These are phyloP conservation scores for Oscarella lobularis DNA, from an alignment of 37 sponge, comb jelly and placozoan genomes.

Conservation along the genomic window DNA sequence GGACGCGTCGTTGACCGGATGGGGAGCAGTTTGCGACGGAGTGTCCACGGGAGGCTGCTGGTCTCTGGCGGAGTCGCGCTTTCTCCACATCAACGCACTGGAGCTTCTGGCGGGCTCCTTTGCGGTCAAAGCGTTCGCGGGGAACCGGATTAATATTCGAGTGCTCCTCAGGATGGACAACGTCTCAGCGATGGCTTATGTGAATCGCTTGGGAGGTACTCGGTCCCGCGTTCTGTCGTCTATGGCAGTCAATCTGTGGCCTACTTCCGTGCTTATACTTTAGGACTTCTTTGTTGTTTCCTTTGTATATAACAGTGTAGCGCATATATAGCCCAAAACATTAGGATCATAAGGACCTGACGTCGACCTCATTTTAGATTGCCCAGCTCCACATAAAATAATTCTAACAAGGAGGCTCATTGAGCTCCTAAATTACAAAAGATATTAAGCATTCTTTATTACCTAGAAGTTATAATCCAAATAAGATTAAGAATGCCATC, in stretches of 20 bases:
- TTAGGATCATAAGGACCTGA: constrained; percentile 73
- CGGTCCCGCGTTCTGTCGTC: not conserved
- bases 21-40: constrained; percentile 24
- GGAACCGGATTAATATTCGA: not conserved
- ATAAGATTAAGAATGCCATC: too few species aligned
- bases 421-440: too few species aligned
- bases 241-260: constrained; percentile 39
- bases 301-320: constrained; percentile 60
- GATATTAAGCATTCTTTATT: too few species aligned
- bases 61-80: constrained; percentile 8
- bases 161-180: not conserved
- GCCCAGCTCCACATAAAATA: not conserved
- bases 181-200: not conserved
- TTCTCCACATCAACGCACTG: constrained; percentile 40
- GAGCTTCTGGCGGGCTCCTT: constrained; percentile 30
- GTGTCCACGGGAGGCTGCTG: constrained; percentile 21
- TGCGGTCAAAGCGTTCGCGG: constrained; percentile 19
- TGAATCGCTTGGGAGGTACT: constrained; percentile 25
- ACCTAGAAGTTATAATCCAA: too few species aligned
- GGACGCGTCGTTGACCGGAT: constrained; percentile 21
- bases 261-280: constrained; percentile 33
- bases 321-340: constrained; percentile 73
- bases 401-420: too few species aligned
- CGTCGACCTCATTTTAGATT: constrained; percentile 30
- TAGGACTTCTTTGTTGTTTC: constrained; percentile 3